A percentile compares a stretch with the other conserved stretches of the same genome.
Evolutionary conservation across 2,888 invertebrate genomes (phyloP).

Genomic region (Philereme vetulata): DNA sequence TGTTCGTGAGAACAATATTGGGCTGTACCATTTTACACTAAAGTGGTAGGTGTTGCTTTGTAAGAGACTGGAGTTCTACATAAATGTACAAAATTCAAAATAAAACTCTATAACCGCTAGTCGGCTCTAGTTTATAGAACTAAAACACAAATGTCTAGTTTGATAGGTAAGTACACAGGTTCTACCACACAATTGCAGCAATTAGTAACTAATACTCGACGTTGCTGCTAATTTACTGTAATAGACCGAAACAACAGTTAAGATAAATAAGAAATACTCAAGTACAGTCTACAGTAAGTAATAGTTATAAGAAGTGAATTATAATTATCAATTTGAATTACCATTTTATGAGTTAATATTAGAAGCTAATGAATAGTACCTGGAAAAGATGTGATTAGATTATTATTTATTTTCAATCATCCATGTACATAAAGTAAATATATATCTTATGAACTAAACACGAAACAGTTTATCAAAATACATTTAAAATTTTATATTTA

Average conservation of each 20-base stretch:
- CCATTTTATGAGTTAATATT: conserved; percentile 55
- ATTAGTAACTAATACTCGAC: conserved; percentile 61
- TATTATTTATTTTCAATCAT: conserved; percentile 35
- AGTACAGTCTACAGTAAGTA: conserved; percentile 51
- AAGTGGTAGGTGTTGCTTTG: conserved; percentile 57
- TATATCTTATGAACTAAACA: conserved; percentile 23
- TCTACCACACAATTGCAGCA: conserved; percentile 71
- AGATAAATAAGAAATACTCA: conserved; percentile 60
- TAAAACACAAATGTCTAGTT: conserved; percentile 63
- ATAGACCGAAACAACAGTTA: conserved; percentile 61
- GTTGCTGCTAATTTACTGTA: conserved; percentile 56
- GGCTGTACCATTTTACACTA: conserved; percentile 55
- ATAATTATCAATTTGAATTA: conserved; percentile 53
- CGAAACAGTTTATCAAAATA: conserved; percentile 18
- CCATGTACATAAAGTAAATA: conserved; percentile 8
- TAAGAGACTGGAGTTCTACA: conserved; percentile 64
- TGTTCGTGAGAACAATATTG: conserved; percentile 59
- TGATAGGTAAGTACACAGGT: conserved; percentile 55
- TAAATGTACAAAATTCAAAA: conserved; percentile 57
- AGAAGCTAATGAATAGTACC: conserved; percentile 49
- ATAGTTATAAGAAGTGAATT: conserved; percentile 55
- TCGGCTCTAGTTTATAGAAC: conserved; percentile 70
- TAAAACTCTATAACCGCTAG: conserved; percentile 73
- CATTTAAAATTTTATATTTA: conserved; percentile 12
- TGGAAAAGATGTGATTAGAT: conserved; percentile 63